These are phyloP conservation scores for Leiothrix lutea DNA, from an alignment of 2,113 vertebrate genomes.

Conservation along the genomic window DNA sequence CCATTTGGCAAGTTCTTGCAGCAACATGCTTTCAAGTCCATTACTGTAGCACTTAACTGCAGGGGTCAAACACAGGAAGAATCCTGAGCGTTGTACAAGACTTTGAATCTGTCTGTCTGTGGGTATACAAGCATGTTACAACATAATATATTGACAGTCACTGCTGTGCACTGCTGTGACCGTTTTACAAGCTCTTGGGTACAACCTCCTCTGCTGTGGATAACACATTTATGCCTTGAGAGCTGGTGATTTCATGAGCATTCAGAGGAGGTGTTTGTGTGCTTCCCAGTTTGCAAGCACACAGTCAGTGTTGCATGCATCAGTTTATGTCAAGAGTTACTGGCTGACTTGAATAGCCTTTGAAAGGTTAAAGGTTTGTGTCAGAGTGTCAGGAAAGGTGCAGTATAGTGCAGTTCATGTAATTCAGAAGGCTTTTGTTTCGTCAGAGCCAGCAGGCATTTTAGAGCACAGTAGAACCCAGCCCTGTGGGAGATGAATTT, in stretches of 20 bases:
- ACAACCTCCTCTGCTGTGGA: neutral
- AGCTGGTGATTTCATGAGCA: neutral
- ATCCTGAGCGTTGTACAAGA: neutral
- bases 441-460: neutral
- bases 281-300: neutral
- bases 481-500: neutral
- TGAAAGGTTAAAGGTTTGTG: neutral
- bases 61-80: neutral
- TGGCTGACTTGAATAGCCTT: neutral
- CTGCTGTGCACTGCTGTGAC: neutral
- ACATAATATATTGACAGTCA: neutral
- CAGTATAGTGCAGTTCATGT: neutral
- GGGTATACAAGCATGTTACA: neutral
- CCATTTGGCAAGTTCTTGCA: neutral
- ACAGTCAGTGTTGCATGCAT: rapidly evolving
- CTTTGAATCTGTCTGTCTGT: neutral
- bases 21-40: neutral
- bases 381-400: neutral
- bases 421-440: neutral
- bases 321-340: rapidly evolving
- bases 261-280: neutral
- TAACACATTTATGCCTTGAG: neutral
- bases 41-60: neutral
- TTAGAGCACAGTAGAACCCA: neutral
- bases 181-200: neutral